Percentiles rank a stretch among this genome's conserved stretches.
Evolutionary conservation across 2,888 invertebrate species (phyloP).

Genomic region (Drosophila birchii): DNA sequence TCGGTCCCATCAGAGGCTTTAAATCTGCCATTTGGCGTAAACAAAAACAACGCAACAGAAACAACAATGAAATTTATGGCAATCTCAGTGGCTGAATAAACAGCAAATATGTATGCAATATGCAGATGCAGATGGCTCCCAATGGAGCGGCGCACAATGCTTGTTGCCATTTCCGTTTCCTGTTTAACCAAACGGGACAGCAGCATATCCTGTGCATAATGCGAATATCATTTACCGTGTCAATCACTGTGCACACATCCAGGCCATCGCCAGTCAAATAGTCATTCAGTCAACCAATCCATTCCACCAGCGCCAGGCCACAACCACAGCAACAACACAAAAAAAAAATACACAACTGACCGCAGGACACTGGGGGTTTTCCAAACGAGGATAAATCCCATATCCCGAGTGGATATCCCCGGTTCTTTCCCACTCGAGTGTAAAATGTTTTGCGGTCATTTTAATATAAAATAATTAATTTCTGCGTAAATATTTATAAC

Average conservation of each 20-base stretch:
- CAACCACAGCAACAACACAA: neutral
- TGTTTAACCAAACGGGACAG: constrained; percentile 63
- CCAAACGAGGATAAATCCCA: constrained; percentile 48
- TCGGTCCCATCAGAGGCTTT: constrained; percentile 31
- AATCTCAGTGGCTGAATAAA: constrained; percentile 53
- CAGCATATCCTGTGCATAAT: constrained; percentile 74
- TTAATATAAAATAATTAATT: constrained; percentile 82
- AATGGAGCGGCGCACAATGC: constrained; percentile 59
- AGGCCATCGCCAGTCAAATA: constrained; percentile 50
- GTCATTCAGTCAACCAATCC: constrained; percentile 46
- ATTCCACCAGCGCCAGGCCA: constrained; percentile 1
- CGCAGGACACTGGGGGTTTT: constrained; percentile 11
- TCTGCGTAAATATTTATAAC: constrained; percentile 79
- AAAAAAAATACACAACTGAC: constrained; percentile 4
- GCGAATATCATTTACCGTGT: constrained; percentile 77
- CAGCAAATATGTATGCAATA: constrained; percentile 50
- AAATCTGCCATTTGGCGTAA: constrained; percentile 38
- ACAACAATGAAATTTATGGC: constrained; percentile 35
- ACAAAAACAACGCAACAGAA: constrained; percentile 25
- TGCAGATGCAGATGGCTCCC: constrained; percentile 46
- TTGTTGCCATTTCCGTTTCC: constrained; percentile 79
- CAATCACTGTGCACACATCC: constrained; percentile 60
- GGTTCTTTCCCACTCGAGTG: constrained; percentile 58
- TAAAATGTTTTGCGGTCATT: constrained; percentile 79
- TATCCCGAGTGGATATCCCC: constrained; percentile 34